Base-by-base conservation (phyloP, 2,888 invertebrate genomes). In the Ommatoiulus sabulosus region DNA sequence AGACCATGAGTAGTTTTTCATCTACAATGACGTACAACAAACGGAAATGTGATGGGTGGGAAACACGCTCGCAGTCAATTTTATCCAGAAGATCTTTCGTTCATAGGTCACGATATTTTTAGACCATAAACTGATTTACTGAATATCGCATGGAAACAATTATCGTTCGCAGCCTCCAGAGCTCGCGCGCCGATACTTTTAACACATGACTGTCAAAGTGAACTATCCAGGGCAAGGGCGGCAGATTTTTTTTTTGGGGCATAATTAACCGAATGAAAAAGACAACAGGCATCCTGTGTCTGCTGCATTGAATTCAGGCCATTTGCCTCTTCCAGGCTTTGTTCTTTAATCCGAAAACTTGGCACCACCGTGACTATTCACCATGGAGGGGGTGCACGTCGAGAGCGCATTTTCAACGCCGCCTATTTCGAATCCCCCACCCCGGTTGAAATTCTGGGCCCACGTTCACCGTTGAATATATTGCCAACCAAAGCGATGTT, bases 261-360 rank as follows among this genome's bases (percentile, higher is more conserved):
- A 80, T 80, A 80, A 80, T 80, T 80, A 35, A 24, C 35, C 15
- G 80, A 80, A 80, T 80, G 35, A 80, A 80, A 80, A 52, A 52
- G 52, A 80, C 80, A 24, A 35, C 80, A 80, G 35, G 80, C 80
- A 80, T 35, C 80, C 80, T 80, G 80, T 80, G 80, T 80, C 80
- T 80, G 35, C 80, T 43, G 80, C 80, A 80, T 80, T 80, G 80
- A 80, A 80, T 80, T 80, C 80, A 80, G 80, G 80, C 80, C 80
- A 35, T 80, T 80, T 80, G 80, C 80, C 80, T 80, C 80, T 80
- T 80, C 80, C 15, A 35, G 35, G 35, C 80, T 80, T 80, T 80
- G 80, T 80, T 80, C 80, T 24, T 80, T 80, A 80, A 80, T 80
- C 12, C 15, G 72, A 80, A 80, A 80, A 80, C 80, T 80, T 80